Evolutionary conservation across 2,113 vertebrate genomes (phyloP).

Genomic region (Rhinopomastus cyanomelas): DNA sequence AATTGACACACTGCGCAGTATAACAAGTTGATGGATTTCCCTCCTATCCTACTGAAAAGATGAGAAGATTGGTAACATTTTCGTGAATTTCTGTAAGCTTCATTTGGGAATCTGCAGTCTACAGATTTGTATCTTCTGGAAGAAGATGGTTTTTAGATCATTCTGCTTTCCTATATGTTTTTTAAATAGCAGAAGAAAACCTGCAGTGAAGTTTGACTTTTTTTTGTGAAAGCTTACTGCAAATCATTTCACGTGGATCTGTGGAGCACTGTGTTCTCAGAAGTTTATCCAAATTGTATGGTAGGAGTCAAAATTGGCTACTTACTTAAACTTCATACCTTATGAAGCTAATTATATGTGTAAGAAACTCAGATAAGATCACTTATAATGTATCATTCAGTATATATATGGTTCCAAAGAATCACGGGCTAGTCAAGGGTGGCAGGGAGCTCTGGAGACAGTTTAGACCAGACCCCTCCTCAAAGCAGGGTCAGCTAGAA

Average conservation of each 20-base stretch:
- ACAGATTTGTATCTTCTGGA: neutral
- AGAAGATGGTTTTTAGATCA: neutral
- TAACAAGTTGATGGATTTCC: neutral
- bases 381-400: too few relatives aligned
- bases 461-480: neutral
- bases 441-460: neutral
- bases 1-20: neutral
- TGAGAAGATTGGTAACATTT: neutral
- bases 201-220: neutral
- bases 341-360: neutral
- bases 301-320: neutral
- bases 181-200: neutral
- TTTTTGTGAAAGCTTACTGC: neutral
- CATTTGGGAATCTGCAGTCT: neutral
- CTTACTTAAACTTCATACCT: neutral
- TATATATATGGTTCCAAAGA: neutral
- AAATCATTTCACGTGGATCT: neutral
- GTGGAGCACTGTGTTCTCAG: neutral
- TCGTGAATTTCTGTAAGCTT: neutral
- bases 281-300: neutral
- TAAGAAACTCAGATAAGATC: neutral
- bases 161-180: neutral
- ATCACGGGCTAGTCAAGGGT: neutral
- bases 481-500: too few relatives aligned
- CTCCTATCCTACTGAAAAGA: neutral